Base-by-base conservation (phyloP, 1,140 invertebrate genomes). In the Bombus sylvicola region DNA sequence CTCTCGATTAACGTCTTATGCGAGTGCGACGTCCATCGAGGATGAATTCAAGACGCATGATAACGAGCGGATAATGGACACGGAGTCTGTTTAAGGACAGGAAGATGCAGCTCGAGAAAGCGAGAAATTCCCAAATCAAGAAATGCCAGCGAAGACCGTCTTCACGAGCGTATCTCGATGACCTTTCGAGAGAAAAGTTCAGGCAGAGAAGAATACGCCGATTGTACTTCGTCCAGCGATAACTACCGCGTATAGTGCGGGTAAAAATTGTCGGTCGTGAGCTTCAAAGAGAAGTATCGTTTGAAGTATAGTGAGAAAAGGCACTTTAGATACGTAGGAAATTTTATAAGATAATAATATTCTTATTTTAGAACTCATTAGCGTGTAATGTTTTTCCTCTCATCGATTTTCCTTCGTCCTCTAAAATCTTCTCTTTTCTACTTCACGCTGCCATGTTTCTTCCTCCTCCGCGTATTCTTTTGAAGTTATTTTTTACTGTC, bases 41-140 rank as follows among this genome's bases (percentile, higher is more conserved):
- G 41, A 9, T n/a, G 34, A 39, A 47, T n/a, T 28, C 53, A 3
- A 18, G 43, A 43, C 39, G 37, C 47, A 37, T 84, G 82, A 84
- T 84, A 84, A 84, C 74, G 62, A 78, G 47, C 75, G 59, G 59
- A 76, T 83, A 83, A 83, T 78, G 74, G 75, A 83, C 28, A 10
- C 43, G 39, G 41, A 28, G 57, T 37, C 83, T 73, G 66, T 81
- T 85, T 85, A 85, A 79, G 83, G 76, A 85, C 68, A 47, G 5
- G 25, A 22, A 22, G 22, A 37, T 13, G 68, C 31, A 25, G 76
- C 83, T 43, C 22, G 83, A 43, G 83, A 84, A 80, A 85, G 76
- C 76, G 76, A 73, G 83, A 81, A 81, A 85, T 80, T 85, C 41
- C 83, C 83, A 85, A 85, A 85, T 85, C 77, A 69, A 85, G 83